A percentile compares a stretch with the other conserved stretches of the same genome.
phyloP scores from a whole-genome alignment of 2,888 invertebrate genomes.

The Drosophila neotestacea region DNA sequence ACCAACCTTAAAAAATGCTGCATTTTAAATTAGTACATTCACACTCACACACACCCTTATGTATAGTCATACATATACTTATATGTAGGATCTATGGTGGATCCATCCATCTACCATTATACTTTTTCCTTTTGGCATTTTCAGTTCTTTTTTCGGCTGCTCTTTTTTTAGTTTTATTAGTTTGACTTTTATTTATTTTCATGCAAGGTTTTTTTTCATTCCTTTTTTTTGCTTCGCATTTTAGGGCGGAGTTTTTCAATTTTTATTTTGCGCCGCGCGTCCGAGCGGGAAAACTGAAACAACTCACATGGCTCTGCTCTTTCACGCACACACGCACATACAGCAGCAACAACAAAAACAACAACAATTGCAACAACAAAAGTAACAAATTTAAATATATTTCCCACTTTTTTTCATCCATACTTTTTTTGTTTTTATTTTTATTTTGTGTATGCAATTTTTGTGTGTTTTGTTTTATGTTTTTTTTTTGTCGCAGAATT shows the following conservation, averaged over 20 bases:
- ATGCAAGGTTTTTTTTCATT: slow-evolving; percentile 21
- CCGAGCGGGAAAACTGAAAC: slow-evolving; percentile 62
- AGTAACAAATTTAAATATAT: slow-evolving; percentile 75
- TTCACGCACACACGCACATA: slow-evolving; percentile 47
- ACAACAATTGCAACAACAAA: slow-evolving; percentile 51
- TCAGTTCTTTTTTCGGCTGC: slow-evolving; percentile 51
- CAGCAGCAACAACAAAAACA: slow-evolving; percentile 5
- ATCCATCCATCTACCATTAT: slow-evolving; percentile 46
- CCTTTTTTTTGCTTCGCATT: slow-evolving; percentile 62
- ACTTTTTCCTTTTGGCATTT: slow-evolving; percentile 19
- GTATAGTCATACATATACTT: slow-evolving; percentile 16
- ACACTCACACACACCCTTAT: slow-evolving; percentile 23
- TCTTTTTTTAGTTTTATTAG: slow-evolving; percentile 72
- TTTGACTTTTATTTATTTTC: slow-evolving; percentile 75
- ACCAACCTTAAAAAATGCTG: slow-evolving; percentile 55
- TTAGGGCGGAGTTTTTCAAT: slow-evolving; percentile 85
- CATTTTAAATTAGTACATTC: slow-evolving; percentile 83
- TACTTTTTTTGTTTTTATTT: slow-evolving; percentile 29
- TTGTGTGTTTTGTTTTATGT: slow-evolving; percentile 63
- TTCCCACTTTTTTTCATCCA: slow-evolving; percentile 41
- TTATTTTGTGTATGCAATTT: slow-evolving; percentile 43
- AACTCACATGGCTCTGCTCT: slow-evolving; percentile 46
- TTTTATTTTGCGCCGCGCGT: slow-evolving; percentile 80
- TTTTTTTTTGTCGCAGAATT: slow-evolving; percentile 56
- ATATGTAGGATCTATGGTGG: slow-evolving; percentile 35